phyloP scores from a whole-genome alignment of 2,113 vertebrate genomes.

The Notarius lentiginosus region DNA sequence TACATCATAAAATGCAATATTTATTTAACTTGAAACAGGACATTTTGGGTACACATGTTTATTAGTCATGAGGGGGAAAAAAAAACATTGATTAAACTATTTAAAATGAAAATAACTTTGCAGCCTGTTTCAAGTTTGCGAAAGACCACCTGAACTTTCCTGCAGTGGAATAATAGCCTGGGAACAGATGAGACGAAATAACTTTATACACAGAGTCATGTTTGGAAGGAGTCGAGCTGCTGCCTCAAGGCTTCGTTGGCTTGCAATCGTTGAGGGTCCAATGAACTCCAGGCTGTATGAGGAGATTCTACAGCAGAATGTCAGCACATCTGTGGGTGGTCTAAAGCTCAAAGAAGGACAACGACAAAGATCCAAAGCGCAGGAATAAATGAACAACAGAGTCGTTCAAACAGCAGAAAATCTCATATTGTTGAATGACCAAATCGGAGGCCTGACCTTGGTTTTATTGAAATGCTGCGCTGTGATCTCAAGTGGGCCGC shows the following conservation, averaged over 20 bases:
- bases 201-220: conserved; percentile 22
- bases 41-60: not conserved
- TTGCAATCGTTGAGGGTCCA: conserved; percentile 27
- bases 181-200: conserved; percentile 11
- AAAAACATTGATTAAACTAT: not conserved
- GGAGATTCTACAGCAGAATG: conserved; percentile 11
- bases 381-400: conserved; percentile 27
- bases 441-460: conserved; percentile 18
- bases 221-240: conserved; percentile 18
- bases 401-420: conserved; percentile 2
- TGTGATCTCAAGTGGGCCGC: conserved; percentile 19
- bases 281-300: conserved; percentile 32
- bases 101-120: not conserved
- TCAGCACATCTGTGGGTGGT: conserved; percentile 18
- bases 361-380: conserved; percentile 25
- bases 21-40: not conserved
- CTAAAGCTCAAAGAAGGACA: conserved; percentile 25
- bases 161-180: not conserved
- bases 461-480: not conserved
- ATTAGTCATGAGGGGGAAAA: not conserved
- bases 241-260: conserved; percentile 17
- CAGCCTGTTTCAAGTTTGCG: conserved; percentile 15
- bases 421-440: conserved; percentile 12
- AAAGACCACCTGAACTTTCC: conserved; percentile 21
- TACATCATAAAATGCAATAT: not conserved